phyloP scores from a whole-genome alignment of 1,140 invertebrate species.

The Odontomachus brunneus region DNA sequence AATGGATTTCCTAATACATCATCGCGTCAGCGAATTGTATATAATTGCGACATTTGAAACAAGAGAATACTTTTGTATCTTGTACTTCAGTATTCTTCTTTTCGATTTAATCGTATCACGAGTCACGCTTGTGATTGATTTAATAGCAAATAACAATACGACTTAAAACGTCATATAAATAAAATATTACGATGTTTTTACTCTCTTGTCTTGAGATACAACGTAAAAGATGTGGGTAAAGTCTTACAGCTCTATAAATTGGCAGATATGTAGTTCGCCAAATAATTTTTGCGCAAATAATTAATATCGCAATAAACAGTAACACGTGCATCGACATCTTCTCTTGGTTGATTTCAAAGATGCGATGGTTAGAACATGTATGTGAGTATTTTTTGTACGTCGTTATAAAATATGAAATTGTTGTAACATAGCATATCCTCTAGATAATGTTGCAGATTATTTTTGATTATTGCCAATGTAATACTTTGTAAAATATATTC shows the following conservation, averaged over 20 bases:
- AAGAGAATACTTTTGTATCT: slow-evolving; percentile 10
- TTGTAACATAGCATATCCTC: slow-evolving; percentile 10
- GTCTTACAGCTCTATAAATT: slow-evolving; percentile 23
- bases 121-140: not conserved
- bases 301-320: slow-evolving; percentile 3
- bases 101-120: not conserved
- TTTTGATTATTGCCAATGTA: slow-evolving; percentile 35
- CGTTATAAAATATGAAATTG: slow-evolving; percentile 42
- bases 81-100: slow-evolving; percentile 6
- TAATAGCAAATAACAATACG: slow-evolving; percentile 5
- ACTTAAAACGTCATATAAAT: slow-evolving; percentile 9
- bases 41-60: slow-evolving; percentile 12
- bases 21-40: slow-evolving; percentile 14
- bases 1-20: slow-evolving; percentile 13
- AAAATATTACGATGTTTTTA: slow-evolving; percentile 18
- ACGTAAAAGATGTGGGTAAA: not conserved
- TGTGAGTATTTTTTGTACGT: slow-evolving; percentile 1
- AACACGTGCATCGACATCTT: not conserved
- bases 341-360: slow-evolving; percentile 5
- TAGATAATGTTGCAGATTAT: not conserved
- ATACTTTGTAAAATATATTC: slow-evolving; percentile 26
- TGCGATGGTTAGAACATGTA: not conserved
- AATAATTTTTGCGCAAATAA: slow-evolving; percentile 11
- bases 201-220: slow-evolving; percentile 17
- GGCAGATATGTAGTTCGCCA: slow-evolving; percentile 27